Conservation (phyloP, 2,113 vertebrate species). For the Danionella cerebrum region DNA sequence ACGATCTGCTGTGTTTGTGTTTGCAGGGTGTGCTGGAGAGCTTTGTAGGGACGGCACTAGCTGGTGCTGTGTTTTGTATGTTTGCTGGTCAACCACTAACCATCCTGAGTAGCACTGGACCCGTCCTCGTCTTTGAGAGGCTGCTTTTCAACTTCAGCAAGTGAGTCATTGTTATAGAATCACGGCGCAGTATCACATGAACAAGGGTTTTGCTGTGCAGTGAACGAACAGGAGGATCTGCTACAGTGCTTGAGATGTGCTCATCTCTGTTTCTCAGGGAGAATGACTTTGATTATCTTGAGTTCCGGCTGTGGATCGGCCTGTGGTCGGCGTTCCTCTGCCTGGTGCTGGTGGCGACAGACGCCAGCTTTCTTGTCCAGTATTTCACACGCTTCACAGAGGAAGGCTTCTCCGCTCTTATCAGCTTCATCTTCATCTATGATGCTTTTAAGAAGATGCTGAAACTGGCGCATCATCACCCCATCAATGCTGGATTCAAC, state of each 20-base stretch:
- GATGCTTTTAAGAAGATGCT: constrained; percentile 98
- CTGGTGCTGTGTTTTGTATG: constrained; percentile 85
- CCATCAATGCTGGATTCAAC: constrained; percentile 73
- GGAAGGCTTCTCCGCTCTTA: constrained; percentile 91
- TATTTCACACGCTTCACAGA: constrained; percentile 97
- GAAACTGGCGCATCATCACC: constrained; percentile 83
- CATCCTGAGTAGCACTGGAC: constrained; percentile 94
- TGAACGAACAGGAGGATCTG: too few relatives aligned
- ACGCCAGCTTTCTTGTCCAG: constrained; percentile 92
- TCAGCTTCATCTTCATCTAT: constrained; percentile 98
- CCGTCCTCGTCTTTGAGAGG: constrained; percentile 90
- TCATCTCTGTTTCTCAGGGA: constrained; percentile 67
- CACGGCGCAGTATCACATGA: too few relatives aligned
- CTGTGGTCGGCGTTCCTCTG: constrained; percentile 87
- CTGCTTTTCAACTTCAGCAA: constrained; percentile 96
- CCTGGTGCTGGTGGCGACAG: constrained; percentile 84
- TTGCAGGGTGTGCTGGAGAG: constrained; percentile 92
- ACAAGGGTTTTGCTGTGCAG: too few relatives aligned
- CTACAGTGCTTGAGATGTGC: too few relatives aligned
- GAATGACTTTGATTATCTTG: constrained; percentile 85
- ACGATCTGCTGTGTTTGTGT: neutral
- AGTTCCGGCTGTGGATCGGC: constrained; percentile 97
- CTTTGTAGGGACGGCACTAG: constrained; percentile 89
- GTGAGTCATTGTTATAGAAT: too few relatives aligned
- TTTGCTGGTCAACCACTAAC: constrained; percentile 90